Conservation (phyloP, 2,888 invertebrate genomes). For the Plagodis pulveraria region DNA sequence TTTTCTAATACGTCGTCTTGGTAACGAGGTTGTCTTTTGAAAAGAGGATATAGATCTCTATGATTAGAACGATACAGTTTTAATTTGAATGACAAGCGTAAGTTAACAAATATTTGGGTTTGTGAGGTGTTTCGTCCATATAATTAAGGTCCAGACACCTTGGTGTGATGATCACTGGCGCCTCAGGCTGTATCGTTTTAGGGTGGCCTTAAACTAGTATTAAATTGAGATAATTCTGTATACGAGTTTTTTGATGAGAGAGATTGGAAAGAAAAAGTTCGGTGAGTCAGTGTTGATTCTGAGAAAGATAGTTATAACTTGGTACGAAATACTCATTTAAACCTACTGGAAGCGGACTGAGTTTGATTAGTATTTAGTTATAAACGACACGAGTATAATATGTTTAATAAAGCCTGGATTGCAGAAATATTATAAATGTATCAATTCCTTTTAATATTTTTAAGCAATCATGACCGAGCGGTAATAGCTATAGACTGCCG, state of each 20-base stretch:
- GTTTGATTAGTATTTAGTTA: too few relatives aligned
- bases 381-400: too few relatives aligned
- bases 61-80: not conserved
- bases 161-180: constrained; percentile 74
- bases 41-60: constrained; percentile 12
- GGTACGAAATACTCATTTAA: not conserved
- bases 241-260: constrained; percentile 19
- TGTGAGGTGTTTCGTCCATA: constrained; percentile 71
- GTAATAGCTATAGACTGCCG: too few relatives aligned
- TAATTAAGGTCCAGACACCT: constrained; percentile 82
- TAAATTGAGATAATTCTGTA: constrained; percentile 37
- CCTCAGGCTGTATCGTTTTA: constrained; percentile 59
- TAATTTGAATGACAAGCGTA: constrained; percentile 15
- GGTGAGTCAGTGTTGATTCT: constrained; percentile 21
- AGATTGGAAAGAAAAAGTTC: constrained; percentile 9
- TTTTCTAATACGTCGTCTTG: constrained; percentile 28
- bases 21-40: constrained; percentile 19
- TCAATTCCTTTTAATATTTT: too few relatives aligned
- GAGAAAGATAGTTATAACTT: constrained; percentile 6
- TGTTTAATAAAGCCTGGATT: too few relatives aligned
- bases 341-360: too few relatives aligned
- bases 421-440: too few relatives aligned
- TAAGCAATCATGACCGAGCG: too few relatives aligned
- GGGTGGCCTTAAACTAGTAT: constrained; percentile 47
- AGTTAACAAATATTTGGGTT: constrained; percentile 71